Percentiles rank a stretch among this genome's conserved stretches.
Evolutionary conservation across 2,888 invertebrate species (phyloP).

Genomic region (Octodonta nipae): DNA sequence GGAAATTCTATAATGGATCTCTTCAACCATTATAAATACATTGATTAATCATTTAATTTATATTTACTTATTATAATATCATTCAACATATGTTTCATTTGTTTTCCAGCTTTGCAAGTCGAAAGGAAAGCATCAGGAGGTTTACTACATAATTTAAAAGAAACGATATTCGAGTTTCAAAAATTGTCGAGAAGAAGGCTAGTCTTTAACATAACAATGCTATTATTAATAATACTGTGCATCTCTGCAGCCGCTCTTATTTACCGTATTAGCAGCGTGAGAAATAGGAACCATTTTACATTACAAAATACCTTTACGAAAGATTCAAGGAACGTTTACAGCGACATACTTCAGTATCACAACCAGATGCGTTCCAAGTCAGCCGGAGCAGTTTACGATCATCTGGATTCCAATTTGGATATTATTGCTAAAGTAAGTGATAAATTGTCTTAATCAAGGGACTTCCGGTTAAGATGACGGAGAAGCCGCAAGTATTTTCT

Average conservation of each 20-base stretch:
- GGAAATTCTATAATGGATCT: no score
- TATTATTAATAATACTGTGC: conserved; percentile 42
- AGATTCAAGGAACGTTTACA: conserved; percentile 44
- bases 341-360: conserved; percentile 56
- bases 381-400: conserved; percentile 57
- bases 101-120: conserved; percentile 11
- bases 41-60: no score
- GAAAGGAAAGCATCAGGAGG: conserved; percentile 16
- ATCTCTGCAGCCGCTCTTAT: conserved; percentile 44
- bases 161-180: conserved; percentile 22
- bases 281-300: conserved; percentile 22
- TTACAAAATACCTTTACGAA: conserved; percentile 12
- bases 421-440: conserved; percentile 60
- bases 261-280: conserved; percentile 42
- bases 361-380: conserved; percentile 57
- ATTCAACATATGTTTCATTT: not conserved
- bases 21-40: no score
- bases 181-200: conserved; percentile 39
- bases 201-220: conserved; percentile 41
- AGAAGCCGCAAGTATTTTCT: no score
- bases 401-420: conserved; percentile 63
- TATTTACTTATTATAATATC: no score
- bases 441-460: no score
- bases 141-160: conserved; percentile 17
- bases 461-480: no score